These are phyloP conservation scores for Hestina assimilis DNA, from an alignment of 1,140 invertebrate species.

Conservation along the genomic window DNA sequence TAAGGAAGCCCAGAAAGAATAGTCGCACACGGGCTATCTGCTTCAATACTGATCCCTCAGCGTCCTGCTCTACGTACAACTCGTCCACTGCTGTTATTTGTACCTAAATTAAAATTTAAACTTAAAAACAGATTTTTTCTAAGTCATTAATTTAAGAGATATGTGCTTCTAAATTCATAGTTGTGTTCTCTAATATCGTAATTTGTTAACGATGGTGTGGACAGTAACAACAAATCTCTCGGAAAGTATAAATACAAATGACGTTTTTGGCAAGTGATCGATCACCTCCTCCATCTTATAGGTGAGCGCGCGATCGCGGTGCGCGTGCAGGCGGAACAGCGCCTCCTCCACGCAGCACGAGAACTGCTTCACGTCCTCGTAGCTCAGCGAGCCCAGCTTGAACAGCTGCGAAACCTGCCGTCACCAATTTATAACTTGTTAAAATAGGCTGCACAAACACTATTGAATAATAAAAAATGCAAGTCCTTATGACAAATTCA, in stretches of 20 bases:
- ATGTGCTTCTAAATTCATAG: too few relatives aligned
- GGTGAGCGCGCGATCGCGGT: constrained; percentile 92
- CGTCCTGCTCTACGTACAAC: constrained; percentile 94
- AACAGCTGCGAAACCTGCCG: constrained; percentile 95
- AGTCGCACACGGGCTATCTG: constrained; percentile 97
- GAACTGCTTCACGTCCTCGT: constrained; percentile 95
- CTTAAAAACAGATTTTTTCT: too few relatives aligned
- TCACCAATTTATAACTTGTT: too few relatives aligned
- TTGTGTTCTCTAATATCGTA: too few relatives aligned
- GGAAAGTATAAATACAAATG: background rate
- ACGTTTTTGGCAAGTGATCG: too few relatives aligned
- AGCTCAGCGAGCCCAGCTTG: constrained; percentile 95
- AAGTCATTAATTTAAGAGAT: too few relatives aligned
- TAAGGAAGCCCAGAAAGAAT: constrained; percentile 96
- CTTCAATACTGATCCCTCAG: constrained; percentile 89
- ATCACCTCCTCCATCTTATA: constrained; percentile 98
- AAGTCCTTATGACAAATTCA: too few relatives aligned
- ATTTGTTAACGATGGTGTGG: too few relatives aligned
- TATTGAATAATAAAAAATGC: too few relatives aligned
- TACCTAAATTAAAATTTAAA: too few relatives aligned
- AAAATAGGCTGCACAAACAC: too few relatives aligned
- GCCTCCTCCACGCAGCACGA: constrained; percentile 93
- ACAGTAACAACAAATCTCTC: background rate
- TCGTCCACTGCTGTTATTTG: constrained; percentile 98
- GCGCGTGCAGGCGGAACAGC: constrained; percentile 89